Evolutionary conservation across 1,140 invertebrate genomes (phyloP), one percentile per base, ranked within the genome.

Genomic region (Tetranychus urticae): DNA sequence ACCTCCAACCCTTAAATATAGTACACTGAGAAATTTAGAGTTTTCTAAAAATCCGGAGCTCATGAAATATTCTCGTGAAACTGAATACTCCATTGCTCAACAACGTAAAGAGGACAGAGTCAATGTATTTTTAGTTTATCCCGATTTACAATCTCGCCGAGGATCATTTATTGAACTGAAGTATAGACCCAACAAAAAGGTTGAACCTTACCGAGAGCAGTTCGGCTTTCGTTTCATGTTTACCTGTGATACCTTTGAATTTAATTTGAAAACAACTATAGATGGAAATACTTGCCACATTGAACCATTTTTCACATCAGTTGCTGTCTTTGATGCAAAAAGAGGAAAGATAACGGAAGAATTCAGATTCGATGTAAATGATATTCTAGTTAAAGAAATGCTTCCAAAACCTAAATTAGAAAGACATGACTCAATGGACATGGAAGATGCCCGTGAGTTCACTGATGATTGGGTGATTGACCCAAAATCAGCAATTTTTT

Each of bases 281-380:
- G 81, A 82, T 64, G 83, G 86, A 58, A 83, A 81, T 64, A 82
- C 83, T 31, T 82, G 81, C 68, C 88, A 90, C 77, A 74, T 93
- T 39, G 90, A 94, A 69, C 90, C 90, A 2, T 94, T 94, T 72
- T 85, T 87, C 67, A 84, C 88, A 4, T 81, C 82, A 10, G 74
- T 94, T 54, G 81, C 85, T 56, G 70, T 64, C 6, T 64, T 61
- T 37, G 89, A 94, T 77, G 82, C 83, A 2, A 81, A 82, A 68
- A 80, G 81, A 64, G 84, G 84, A 13, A 93, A 93, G 74, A 75
- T 94, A 33, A 86, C 86, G 1, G 90, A 94, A 72, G 89, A 90
- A 71, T 94, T 93, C 73, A 82, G 89, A 71, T 88, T 91, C 70
- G 85, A 92, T 71, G 74, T 91, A 1, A 92, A 92, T 73, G 79